Conservation (phyloP, 2,797 vertebrate species). For the Meda fulgida region DNA sequence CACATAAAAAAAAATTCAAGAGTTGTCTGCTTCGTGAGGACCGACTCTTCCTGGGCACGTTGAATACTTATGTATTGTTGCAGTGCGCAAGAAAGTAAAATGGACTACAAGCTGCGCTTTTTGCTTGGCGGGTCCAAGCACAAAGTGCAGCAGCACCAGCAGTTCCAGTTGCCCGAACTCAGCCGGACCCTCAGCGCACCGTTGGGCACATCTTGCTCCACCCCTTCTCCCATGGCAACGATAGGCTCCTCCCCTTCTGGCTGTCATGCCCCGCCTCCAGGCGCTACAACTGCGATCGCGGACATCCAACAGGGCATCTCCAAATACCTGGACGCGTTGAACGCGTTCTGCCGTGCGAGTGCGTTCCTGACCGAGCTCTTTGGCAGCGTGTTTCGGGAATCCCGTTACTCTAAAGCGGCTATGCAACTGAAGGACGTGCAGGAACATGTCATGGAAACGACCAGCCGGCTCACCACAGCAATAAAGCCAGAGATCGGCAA, state of each 20-base stretch:
- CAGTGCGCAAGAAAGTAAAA: slow-evolving; percentile 97
- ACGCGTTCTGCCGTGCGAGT: slow-evolving; percentile 97
- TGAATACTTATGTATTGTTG: slow-evolving; percentile 99
- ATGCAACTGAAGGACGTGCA: slow-evolving; percentile 99
- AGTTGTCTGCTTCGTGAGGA: slow-evolving; percentile 38
- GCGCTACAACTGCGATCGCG: slow-evolving; percentile 88
- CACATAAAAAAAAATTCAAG: not conserved
- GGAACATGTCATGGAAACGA: slow-evolving; percentile 99
- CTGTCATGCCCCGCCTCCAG: slow-evolving; percentile 82
- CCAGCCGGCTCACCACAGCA: slow-evolving; percentile 96
- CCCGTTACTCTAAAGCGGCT: slow-evolving; percentile 98
- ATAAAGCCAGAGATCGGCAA: slow-evolving; percentile 99
- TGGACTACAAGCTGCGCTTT: slow-evolving; percentile 99
- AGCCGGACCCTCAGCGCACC: slow-evolving; percentile 92
- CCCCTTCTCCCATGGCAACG: slow-evolving; percentile 82
- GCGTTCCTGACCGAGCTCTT: slow-evolving; percentile 98
- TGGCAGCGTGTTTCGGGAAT: slow-evolving; percentile 97
- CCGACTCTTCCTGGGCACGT: slow-evolving; percentile 71
- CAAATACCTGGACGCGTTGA: slow-evolving; percentile 98
- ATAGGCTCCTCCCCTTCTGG: slow-evolving; percentile 71
- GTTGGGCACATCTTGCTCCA: slow-evolving; percentile 83
- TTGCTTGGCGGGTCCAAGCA: slow-evolving; percentile 99
- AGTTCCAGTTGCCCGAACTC: slow-evolving; percentile 89
- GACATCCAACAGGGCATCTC: slow-evolving; percentile 99
- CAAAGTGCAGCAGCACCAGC: slow-evolving; percentile 99